Evolutionary conservation across 2,113 vertebrate genomes (phyloP), one percentile per base, ranked within the genome.

Genomic region (Danio rerio): DNA sequence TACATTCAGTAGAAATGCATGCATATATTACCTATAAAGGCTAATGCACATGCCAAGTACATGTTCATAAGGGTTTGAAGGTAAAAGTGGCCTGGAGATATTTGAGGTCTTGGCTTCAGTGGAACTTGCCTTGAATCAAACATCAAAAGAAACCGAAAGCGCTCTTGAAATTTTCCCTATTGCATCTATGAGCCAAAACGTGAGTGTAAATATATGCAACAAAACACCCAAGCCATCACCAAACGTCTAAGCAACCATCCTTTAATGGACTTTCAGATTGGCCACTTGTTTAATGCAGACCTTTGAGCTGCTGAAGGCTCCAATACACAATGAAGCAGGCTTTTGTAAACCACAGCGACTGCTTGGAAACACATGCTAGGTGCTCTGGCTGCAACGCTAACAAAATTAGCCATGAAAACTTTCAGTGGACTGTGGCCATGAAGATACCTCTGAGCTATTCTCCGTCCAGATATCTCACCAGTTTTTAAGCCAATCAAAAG

Each of bases 291-390:
- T 76, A 77, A 59, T 7, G 9, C n/a, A 69, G 50, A 62, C 84
- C 65, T 20, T 63, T 31, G 63, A 43, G 63, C 63, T 43, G 42
- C 6, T 45, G 31, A 31, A 77, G 61, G 47, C 42, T 68, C 13
- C 16, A 65, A 68, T 20, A 43, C 31, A 59, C 47, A 11, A 52
- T 31, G n/a, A 79, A 81, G 75, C 52, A 69, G 59, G 63, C 5
- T 73, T 58, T 74, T 78, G 12, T 50, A 83, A 89, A 87, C 80
- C 81, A 86, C 85, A 82, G 53, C 1, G 62, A 63, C 81, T 77
- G 78, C 59, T 82, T 77, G 78, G 55, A 81, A 87, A 77, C 66
- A 63, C n/a, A 66, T 40, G 40, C 72, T 20, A 71, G 59, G 65
- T 45, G 0, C 56, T 80, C 59, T 62, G 66, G 81, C 71, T 61